phyloP scores from a whole-genome alignment of 1,140 invertebrate genomes.

The Zaprionus africanus region DNA sequence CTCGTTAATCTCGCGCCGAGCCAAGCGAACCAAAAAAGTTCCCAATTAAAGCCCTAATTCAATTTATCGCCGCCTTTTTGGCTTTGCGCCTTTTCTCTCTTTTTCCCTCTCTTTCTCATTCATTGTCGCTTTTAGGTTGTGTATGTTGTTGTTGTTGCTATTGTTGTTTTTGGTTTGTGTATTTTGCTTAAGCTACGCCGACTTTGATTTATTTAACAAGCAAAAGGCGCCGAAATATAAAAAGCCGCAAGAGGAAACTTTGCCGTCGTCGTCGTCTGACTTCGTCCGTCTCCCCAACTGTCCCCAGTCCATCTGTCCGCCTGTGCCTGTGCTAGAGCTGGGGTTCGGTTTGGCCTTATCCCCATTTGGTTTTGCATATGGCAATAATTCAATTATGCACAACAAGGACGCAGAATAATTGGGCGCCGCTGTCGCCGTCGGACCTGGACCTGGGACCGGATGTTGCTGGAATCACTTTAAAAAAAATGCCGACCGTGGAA shows the following conservation, averaged over 20 bases:
- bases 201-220: constrained; percentile 74
- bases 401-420: constrained; percentile 80
- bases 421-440: constrained; percentile 35
- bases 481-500: constrained; percentile 10
- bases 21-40: constrained; percentile 43
- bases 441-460: neutral
- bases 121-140: neutral
- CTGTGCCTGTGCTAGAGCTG: neutral
- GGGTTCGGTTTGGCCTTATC: constrained; percentile 25
- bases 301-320: constrained; percentile 14
- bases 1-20: constrained; percentile 11
- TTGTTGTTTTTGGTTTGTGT: constrained; percentile 31
- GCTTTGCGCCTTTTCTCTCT: constrained; percentile 33
- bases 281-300: constrained; percentile 1
- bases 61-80: constrained; percentile 68
- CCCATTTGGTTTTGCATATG: constrained; percentile 74
- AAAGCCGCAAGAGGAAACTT: constrained; percentile 62
- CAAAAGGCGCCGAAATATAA: constrained; percentile 49
- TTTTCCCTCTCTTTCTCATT: constrained; percentile 18
- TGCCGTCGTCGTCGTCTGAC: constrained; percentile 42
- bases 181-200: constrained; percentile 40
- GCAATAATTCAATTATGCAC: constrained; percentile 82
- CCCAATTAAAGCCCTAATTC: constrained; percentile 75
- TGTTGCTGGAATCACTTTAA: constrained; percentile 65
- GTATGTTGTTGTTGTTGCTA: constrained; percentile 7